Conservation (phyloP, 2,888 invertebrate genomes). For the Dasysyrphus tricinctus region DNA sequence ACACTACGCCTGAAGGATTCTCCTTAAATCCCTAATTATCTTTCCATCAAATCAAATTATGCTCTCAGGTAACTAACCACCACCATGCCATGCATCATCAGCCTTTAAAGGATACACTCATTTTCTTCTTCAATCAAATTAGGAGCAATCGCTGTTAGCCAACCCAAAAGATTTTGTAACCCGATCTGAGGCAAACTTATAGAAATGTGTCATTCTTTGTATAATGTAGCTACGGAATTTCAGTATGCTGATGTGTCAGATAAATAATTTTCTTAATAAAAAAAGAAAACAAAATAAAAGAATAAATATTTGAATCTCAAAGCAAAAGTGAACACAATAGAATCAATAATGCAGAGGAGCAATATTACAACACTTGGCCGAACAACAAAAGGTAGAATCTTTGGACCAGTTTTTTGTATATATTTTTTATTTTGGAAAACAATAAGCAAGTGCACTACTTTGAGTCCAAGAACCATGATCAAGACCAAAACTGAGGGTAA, state of each 20-base stretch:
- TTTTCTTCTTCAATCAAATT: slow-evolving; percentile 62
- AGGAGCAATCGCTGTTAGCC: slow-evolving; percentile 68
- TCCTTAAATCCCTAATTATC: slow-evolving; percentile 68
- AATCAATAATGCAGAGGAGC: slow-evolving; percentile 57
- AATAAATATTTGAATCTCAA: slow-evolving; percentile 60
- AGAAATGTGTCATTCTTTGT: slow-evolving; percentile 59
- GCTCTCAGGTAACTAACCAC: slow-evolving; percentile 62
- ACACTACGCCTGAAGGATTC: slow-evolving; percentile 68
- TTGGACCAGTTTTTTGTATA: slow-evolving; percentile 39
- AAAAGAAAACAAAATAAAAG: slow-evolving; percentile 17
- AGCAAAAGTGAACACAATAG: slow-evolving; percentile 42
- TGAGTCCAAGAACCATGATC: slow-evolving; percentile 36
- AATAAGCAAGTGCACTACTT: slow-evolving; percentile 71
- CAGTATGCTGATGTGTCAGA: slow-evolving; percentile 63
- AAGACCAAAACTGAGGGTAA: slow-evolving; percentile 1
- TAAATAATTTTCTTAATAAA: slow-evolving; percentile 32
- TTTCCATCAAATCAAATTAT: slow-evolving; percentile 67
- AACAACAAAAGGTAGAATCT: slow-evolving; percentile 54
- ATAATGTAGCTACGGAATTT: slow-evolving; percentile 33
- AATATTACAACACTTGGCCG: slow-evolving; percentile 70
- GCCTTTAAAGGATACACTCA: slow-evolving; percentile 62
- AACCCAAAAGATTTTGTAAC: slow-evolving; percentile 61
- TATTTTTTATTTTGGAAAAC: slow-evolving; percentile 34
- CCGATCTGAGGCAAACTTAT: slow-evolving; percentile 37
- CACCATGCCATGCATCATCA: not conserved